Percentiles rank a stretch among this genome's conserved stretches.
Conservation (phyloP, 2,797 vertebrate species). For the Gadopsis bispinosus region DNA sequence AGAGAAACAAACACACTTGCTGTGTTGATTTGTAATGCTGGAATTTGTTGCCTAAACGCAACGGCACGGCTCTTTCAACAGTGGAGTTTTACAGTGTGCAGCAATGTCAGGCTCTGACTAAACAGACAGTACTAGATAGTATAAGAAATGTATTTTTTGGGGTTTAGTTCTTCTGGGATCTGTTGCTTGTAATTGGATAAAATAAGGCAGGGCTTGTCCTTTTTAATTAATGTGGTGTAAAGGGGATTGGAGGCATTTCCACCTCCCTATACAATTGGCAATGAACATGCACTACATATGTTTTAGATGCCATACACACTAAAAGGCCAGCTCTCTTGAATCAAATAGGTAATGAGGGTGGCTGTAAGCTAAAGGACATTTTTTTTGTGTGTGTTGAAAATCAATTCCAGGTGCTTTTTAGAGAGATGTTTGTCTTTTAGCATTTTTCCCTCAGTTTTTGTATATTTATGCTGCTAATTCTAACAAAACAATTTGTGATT, state of each 20-base stretch:
- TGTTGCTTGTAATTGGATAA: background rate
- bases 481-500: background rate
- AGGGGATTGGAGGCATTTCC: background rate
- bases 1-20: slow-evolving; percentile 22
- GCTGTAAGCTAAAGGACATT: background rate
- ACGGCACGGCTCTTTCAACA: slow-evolving; percentile 15
- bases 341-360: background rate
- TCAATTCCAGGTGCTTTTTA: background rate
- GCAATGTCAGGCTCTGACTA: slow-evolving; percentile 1
- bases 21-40: slow-evolving; percentile 31
- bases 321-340: background rate
- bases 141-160: slow-evolving; percentile 2
- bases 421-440: background rate
- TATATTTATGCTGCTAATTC: slow-evolving; percentile 1
- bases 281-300: background rate
- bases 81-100: slow-evolving; percentile 10
- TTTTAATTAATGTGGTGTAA: background rate
- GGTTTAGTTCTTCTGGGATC: slow-evolving; percentile 7
- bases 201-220: background rate
- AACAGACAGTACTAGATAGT: background rate
- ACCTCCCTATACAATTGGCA: background rate
- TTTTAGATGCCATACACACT: slow-evolving; percentile 1
- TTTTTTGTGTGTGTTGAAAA: background rate
- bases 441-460: background rate
- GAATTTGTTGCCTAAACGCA: slow-evolving; percentile 20